Evolutionary conservation across 2,113 vertebrate species (phyloP).

Genomic region (Orthonyx spaldingii): DNA sequence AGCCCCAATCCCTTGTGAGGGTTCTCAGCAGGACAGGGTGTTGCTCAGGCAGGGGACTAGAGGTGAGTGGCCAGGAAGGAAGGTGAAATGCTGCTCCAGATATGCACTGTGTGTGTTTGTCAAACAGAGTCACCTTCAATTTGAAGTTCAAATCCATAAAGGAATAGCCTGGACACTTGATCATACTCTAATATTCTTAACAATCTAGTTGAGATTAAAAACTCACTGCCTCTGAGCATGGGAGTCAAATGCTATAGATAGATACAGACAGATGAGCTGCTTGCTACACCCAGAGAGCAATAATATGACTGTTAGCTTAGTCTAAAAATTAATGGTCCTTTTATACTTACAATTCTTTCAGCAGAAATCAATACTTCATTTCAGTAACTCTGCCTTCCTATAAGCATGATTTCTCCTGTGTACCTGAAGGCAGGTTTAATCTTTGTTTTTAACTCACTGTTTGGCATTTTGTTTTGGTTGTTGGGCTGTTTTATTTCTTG

Average conservation of each 20-base stretch:
- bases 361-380: slow-evolving; percentile 36
- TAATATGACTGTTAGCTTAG: not conserved
- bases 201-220: not conserved
- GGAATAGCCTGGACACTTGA: not conserved
- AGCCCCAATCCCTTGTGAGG: not conserved
- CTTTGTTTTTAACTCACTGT: not conserved
- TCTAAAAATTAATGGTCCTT: slow-evolving; percentile 43
- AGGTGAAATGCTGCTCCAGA: not conserved
- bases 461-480: not conserved
- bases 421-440: not conserved
- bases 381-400: not conserved
- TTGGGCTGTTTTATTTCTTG: not conserved
- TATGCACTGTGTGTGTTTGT: not conserved
- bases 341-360: slow-evolving; percentile 1
- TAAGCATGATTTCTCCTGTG: not conserved
- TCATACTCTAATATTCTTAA: not conserved
- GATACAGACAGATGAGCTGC: not conserved
- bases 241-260: not conserved
- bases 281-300: not conserved
- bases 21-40: not conserved
- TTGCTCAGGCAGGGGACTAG: not conserved
- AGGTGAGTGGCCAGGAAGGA: not conserved
- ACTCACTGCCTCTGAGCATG: not conserved
- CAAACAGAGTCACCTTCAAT: not conserved
- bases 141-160: not conserved